Evolutionary conservation across 2,797 vertebrate genomes (phyloP).

Genomic region (Adelosebastes latens): DNA sequence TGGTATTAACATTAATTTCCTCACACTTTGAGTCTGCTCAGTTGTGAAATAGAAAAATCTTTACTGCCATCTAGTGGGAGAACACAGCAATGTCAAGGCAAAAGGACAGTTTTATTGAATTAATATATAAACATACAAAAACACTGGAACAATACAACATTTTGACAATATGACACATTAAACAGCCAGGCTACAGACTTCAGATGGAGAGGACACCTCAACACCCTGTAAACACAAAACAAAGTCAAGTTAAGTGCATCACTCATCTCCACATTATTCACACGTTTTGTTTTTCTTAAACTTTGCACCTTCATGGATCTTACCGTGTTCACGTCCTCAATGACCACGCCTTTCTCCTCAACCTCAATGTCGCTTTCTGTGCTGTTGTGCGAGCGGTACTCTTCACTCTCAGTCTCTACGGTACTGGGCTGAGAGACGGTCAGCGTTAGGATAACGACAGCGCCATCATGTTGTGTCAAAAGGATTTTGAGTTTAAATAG

Average conservation of each 20-base stretch:
- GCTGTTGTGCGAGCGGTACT: slow-evolving; percentile 82
- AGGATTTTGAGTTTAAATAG: neutral
- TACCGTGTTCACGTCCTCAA: slow-evolving; percentile 73
- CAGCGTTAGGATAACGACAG: neutral
- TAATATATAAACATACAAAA: slow-evolving; percentile 49
- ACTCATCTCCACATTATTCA: neutral
- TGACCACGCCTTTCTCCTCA: slow-evolving; percentile 44
- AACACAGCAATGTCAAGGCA: slow-evolving; percentile 1
- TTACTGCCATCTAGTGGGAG: slow-evolving; percentile 74
- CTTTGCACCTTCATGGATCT: neutral
- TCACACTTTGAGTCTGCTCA: neutral
- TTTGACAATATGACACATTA: slow-evolving; percentile 34
- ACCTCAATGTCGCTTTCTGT: slow-evolving; percentile 85
- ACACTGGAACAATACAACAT: neutral
- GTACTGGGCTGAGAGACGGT: slow-evolving; percentile 74
- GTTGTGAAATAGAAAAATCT: neutral
- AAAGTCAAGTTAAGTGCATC: neutral
- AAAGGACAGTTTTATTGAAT: slow-evolving; percentile 66
- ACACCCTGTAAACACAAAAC: slow-evolving; percentile 34
- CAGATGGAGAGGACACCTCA: neutral
- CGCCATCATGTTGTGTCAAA: neutral
- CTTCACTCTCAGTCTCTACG: slow-evolving; percentile 82
- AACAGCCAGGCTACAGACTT: slow-evolving; percentile 21
- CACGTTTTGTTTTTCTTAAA: neutral
- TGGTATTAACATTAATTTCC: neutral